Evolutionary conservation across 53 echinoderm and acorn worm genomes (phyloP), one percentile per base, ranked within the genome.

Genomic region (Henricia sp.): DNA sequence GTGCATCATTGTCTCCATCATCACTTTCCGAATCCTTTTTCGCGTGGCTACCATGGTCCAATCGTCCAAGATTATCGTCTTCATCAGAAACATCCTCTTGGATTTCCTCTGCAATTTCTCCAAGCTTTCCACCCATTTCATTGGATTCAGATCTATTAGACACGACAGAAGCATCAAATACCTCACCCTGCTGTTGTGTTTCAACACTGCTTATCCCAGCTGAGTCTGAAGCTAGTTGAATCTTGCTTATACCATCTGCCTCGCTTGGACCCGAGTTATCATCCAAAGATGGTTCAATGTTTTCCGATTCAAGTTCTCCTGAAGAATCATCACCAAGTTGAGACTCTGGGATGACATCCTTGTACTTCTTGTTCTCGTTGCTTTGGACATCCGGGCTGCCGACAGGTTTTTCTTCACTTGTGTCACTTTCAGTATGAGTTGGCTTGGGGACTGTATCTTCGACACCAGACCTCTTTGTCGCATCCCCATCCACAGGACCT

Each of bases 401-500:
- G 16, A 56, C 16, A 16, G 19, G 3, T 38, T 41, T 40, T 16
- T 57, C 58, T 26, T 32, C 58, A 26, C 37, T 73, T 26, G 14
- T 6, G 30, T 32, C 33, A 13, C 2, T 50, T 50, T 39, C n/a
- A n/a, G n/a, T 72, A 35, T 72, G 20, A 52, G 52, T 53, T 4
- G 52, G 24, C 19, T 53, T 12, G 10, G 53, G 24, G 17, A 4
- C n/a, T 1, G n/a, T 35, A 10, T 16, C 75, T 38, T 1, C 58
- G 30, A 48, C 24, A 24, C 26, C 44, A 29, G 43, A 25, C 70
- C 46, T 3, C 28, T 25, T 48, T 10, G n/a, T n/a, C n/a, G 28
- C 39, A 68, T 68, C 64, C 12, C 34, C 19, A 32, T 50, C n/a
- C n/a, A n/a, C 50, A 1, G 34, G 59, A 62, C 72, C 85, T 72